Evolutionary conservation across 1,140 invertebrate genomes (phyloP), one percentile per base, ranked within the genome.

Genomic region (Temnothorax curvispinosus): DNA sequence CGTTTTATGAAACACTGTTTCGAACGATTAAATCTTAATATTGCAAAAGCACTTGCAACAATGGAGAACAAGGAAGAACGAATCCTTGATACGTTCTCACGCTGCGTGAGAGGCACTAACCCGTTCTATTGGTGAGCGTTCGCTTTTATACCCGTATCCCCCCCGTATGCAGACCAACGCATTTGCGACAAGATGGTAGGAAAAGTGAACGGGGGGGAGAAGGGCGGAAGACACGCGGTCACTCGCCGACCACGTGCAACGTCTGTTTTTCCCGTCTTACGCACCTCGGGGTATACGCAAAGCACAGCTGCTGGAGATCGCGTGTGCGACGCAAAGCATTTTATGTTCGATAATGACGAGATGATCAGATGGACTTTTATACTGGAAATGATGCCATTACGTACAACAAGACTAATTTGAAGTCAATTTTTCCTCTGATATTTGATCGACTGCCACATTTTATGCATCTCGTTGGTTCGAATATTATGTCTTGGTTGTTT

Each of bases 61-160:
- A 77, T 9, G 2, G 7, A 64, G 6, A 47, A 38, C 3, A 81
- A 27, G 35, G 13, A 75, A 32, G n/a, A 11, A 75, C 9, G 32
- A 56, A 41, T 21, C 2, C 2, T 9, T 13, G 9, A 35, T 6
- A 58, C 18, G 9, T 21, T 47, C 21, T 35, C 3, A 35, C 18
- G 38, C 11, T 60, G 84, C 62, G 84, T 69, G 32, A 47, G 47
- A 77, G 69, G 69, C 54, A 93, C 93, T 94, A 91, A 91, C 58
- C 74, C 71, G 89, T 58, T 41, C 85, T 85, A 67, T 38, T 65
- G 38, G 67, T 44, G 81, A 47, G 56, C 54, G 62, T 87, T 71
- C 78, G 90, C 91, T 93, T 94, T 92, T 94, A 94, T 94, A 94
- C 67, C 38, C 65, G 27, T 27, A 27, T 27, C 27, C 27, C 27